A percentile compares a stretch with the other conserved stretches of the same genome.
Conservation (phyloP, 1,140 invertebrate genomes). For the Augochlora pura region DNA sequence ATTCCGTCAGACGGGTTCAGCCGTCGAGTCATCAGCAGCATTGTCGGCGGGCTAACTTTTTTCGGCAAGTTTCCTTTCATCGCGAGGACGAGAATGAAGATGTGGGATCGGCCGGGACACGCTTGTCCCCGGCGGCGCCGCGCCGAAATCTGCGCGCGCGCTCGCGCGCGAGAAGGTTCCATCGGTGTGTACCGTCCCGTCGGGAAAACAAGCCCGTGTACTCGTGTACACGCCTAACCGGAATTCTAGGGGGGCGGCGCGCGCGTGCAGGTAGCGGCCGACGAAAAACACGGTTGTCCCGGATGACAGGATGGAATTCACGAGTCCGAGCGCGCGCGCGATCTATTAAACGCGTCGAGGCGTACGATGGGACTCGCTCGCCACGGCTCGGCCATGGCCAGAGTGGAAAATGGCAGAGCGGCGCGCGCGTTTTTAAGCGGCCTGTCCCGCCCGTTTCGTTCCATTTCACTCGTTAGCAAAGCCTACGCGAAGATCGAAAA, state of each 20-base stretch:
- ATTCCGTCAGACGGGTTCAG: neutral
- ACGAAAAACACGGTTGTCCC: conserved; percentile 37
- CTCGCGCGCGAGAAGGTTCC: conserved; percentile 15
- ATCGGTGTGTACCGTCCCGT: conserved; percentile 32
- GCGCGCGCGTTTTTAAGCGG: conserved; percentile 24
- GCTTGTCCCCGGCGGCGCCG: neutral
- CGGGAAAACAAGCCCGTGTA: conserved; percentile 43
- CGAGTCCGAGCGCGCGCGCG: conserved; percentile 31
- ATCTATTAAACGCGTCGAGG: conserved; percentile 41
- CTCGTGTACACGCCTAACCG: conserved; percentile 29
- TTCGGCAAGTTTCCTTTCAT: conserved; percentile 22
- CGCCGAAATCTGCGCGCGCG: conserved; percentile 28
- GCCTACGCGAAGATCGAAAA: neutral
- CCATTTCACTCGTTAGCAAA: conserved; percentile 17
- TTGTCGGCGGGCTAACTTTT: neutral
- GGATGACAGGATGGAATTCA: conserved; percentile 43
- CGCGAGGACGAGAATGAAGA: neutral
- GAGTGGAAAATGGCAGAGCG: conserved; percentile 24
- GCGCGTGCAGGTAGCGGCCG: neutral
- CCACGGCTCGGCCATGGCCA: neutral
- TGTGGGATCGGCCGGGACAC: conserved; percentile 26
- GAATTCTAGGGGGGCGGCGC: conserved; percentile 21
- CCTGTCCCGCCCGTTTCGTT: neutral
- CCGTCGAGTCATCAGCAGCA: conserved; percentile 6
- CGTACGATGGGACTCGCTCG: neutral